phyloP scores from a whole-genome alignment of 2,888 invertebrate genomes.

The Apodemia hepburni region DNA sequence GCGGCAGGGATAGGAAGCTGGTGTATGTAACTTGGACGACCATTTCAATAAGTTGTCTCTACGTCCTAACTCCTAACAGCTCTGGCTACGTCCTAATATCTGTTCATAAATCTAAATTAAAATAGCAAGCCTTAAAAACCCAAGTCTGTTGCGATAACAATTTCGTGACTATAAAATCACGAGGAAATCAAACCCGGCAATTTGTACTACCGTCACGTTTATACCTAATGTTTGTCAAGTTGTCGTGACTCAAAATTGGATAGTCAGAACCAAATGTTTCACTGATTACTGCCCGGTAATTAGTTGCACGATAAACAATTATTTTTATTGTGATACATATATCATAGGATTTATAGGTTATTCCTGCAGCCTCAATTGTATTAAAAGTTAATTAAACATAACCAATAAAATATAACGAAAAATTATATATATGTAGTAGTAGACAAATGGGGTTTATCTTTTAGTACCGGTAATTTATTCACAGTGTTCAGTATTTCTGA shows the following conservation, averaged over 20 bases:
- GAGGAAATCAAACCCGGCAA: slow-evolving; percentile 5
- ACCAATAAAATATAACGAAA: no score
- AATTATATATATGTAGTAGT: no score
- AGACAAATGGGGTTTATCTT: no score
- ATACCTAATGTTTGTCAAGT: slow-evolving; percentile 3
- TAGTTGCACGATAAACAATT: not conserved
- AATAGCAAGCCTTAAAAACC: not conserved
- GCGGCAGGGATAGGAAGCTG: no score
- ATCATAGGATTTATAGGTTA: no score
- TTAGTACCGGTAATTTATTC: no score
- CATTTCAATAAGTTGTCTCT: no score
- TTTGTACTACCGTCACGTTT: slow-evolving; percentile 9
- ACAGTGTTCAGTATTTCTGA: no score
- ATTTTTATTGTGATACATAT: not conserved
- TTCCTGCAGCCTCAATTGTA: no score
- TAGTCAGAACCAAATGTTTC: slow-evolving; percentile 2
- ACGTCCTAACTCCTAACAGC: not conserved
- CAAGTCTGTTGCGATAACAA: not conserved
- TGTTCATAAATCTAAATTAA: not conserved
- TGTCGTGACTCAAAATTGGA: slow-evolving; percentile 4
- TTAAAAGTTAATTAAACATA: no score
- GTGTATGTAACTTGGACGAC: no score
- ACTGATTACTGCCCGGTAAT: slow-evolving; percentile 4
- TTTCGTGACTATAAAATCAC: slow-evolving; percentile 11
- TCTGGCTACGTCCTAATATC: not conserved